Evolutionary conservation across 2,797 vertebrate genomes (phyloP).

Genomic region (Hypotaenidia okinawae): DNA sequence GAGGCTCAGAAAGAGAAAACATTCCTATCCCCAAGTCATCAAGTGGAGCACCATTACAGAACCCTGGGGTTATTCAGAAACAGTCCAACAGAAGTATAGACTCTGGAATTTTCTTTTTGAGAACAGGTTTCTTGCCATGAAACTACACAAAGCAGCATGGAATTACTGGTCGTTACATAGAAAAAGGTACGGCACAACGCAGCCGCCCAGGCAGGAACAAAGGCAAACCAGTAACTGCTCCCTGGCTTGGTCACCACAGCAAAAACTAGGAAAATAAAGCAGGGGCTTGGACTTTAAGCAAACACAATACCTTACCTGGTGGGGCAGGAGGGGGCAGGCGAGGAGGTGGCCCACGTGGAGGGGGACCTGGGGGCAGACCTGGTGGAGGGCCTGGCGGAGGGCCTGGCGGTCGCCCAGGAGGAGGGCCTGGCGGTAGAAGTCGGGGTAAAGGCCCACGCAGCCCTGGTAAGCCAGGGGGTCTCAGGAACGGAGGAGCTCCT

Average conservation of each 20-base stretch:
- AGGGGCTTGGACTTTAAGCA: not conserved
- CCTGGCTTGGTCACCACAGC: not conserved
- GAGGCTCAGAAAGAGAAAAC: not conserved
- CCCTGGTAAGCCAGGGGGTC: constrained; percentile 91
- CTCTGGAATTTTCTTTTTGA: not conserved
- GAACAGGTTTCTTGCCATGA: not conserved
- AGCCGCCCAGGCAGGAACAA: not conserved
- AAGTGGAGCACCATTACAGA: not conserved
- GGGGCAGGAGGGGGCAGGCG: constrained; percentile 92
- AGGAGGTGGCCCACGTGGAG: constrained; percentile 92
- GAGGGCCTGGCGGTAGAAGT: constrained; percentile 92
- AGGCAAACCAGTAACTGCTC: not conserved
- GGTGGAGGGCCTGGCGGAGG: constrained; percentile 96
- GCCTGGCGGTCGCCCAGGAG: constrained; percentile 88
- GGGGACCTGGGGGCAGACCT: constrained; percentile 94
- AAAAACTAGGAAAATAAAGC: not conserved
- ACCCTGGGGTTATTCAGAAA: not conserved
- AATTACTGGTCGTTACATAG: not conserved
- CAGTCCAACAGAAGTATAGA: not conserved
- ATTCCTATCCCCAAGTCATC: not conserved
- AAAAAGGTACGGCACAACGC: not conserved
- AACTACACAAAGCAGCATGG: not conserved
- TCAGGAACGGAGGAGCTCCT: constrained; percentile 96
- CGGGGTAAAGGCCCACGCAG: constrained; percentile 92
- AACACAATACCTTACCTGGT: constrained; percentile 82